These are phyloP conservation scores for Cataglyphis cursor DNA, from an alignment of 2,888 invertebrate species.

Conservation along the genomic window DNA sequence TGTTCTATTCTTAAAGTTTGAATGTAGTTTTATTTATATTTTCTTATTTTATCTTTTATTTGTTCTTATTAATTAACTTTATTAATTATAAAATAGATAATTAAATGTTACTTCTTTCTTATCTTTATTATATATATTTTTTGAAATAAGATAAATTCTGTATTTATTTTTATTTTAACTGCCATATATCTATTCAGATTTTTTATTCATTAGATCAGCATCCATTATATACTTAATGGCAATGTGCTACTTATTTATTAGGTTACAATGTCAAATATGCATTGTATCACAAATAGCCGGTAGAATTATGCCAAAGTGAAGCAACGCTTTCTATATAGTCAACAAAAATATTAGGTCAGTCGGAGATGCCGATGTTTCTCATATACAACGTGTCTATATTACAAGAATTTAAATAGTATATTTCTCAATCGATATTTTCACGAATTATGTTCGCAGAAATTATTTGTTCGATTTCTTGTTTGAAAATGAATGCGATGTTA, in stretches of 20 bases:
- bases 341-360: constrained; percentile 65
- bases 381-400: background rate
- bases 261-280: constrained; percentile 68
- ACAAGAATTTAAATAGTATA: constrained; percentile 14
- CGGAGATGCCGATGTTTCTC: constrained; percentile 25
- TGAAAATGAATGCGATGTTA: background rate
- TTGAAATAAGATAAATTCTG: background rate
- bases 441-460: background rate
- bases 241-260: constrained; percentile 68
- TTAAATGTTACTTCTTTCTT: background rate
- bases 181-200: background rate
- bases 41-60: background rate
- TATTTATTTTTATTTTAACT: background rate
- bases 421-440: background rate
- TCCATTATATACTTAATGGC: background rate
- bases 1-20: background rate
- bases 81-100: background rate
- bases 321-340: constrained; percentile 46
- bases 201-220: background rate
- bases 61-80: background rate
- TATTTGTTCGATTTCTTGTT: background rate
- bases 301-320: constrained; percentile 73
- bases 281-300: constrained; percentile 64
- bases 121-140: background rate
- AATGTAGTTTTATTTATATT: background rate